Percentiles rank a stretch among this genome's conserved stretches.
Conservation (phyloP, 2,888 invertebrate genomes). For the Caenorhabditis parvicauda region DNA sequence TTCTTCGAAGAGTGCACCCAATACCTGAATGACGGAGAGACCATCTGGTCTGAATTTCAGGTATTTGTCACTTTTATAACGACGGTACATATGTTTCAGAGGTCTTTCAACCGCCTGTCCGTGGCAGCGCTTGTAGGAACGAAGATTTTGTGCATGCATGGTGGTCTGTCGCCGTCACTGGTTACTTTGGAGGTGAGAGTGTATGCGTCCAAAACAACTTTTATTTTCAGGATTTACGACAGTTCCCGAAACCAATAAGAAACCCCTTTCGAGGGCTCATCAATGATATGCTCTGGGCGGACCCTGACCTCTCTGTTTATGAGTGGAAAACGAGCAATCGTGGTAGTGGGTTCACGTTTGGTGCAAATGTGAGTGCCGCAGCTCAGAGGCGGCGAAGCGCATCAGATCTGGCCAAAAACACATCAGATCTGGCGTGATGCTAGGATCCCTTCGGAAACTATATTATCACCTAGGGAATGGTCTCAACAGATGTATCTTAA, state of each 20-base stretch:
- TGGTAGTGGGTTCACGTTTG: slow-evolving; percentile 49
- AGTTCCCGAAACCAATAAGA: slow-evolving; percentile 25
- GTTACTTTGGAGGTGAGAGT: slow-evolving; percentile 29
- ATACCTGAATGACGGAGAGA: slow-evolving; percentile 16
- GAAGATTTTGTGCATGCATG: slow-evolving; percentile 46
- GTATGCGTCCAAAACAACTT: neutral
- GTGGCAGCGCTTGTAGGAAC: slow-evolving; percentile 37
- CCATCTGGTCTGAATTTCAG: slow-evolving; percentile 43
- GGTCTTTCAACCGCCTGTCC: slow-evolving; percentile 44
- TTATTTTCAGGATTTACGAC: slow-evolving; percentile 14
- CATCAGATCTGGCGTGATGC: neutral
- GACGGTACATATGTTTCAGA: slow-evolving; percentile 9
- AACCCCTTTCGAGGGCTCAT: slow-evolving; percentile 38
- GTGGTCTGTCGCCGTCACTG: slow-evolving; percentile 45
- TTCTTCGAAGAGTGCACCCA: slow-evolving; percentile 37
- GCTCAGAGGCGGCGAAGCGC: neutral
- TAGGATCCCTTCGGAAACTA: no score
- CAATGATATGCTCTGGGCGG: slow-evolving; percentile 52
- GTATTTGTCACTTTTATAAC: slow-evolving; percentile 4
- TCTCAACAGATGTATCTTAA: no score
- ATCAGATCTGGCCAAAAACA: neutral
- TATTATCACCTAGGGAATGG: no score
- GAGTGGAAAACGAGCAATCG: slow-evolving; percentile 41
- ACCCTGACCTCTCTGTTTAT: slow-evolving; percentile 32
- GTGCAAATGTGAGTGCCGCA: slow-evolving; percentile 16